Percentiles rank a stretch among this genome's conserved stretches.
Evolutionary conservation across 2,797 vertebrate genomes (phyloP).

Genomic region (Clarias pachynema): DNA sequence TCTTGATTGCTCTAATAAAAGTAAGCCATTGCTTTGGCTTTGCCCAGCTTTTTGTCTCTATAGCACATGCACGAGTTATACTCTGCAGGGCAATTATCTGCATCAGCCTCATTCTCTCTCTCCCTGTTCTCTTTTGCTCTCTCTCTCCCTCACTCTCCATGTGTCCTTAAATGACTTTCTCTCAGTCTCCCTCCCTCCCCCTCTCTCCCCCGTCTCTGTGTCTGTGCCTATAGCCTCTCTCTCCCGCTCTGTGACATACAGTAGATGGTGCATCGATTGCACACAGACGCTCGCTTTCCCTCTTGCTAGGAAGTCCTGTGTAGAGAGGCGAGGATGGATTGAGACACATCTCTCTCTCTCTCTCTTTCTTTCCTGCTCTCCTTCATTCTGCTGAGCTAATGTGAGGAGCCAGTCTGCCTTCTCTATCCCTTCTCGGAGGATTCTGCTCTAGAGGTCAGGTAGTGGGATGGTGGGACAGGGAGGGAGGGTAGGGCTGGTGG

Average conservation of each 20-base stretch:
- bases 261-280: conserved; percentile 81
- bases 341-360: conserved; percentile 51
- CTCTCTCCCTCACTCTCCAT: conserved; percentile 64
- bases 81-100: conserved; percentile 65
- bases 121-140: conserved; percentile 55
- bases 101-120: conserved; percentile 60
- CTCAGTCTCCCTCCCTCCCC: conserved; percentile 63
- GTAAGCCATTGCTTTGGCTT: conserved; percentile 53
- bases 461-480: conserved; percentile 55
- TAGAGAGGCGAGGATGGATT: conserved; percentile 64
- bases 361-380: conserved; percentile 50
- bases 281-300: conserved; percentile 69
- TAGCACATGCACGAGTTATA: conserved; percentile 62
- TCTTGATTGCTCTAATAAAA: conserved; percentile 51
- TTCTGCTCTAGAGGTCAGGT: conserved; percentile 62
- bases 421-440: conserved; percentile 54
- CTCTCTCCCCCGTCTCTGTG: conserved; percentile 67
- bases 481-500: conserved; percentile 47
- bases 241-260: conserved; percentile 66
- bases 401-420: conserved; percentile 54
- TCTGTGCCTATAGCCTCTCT: conserved; percentile 68
- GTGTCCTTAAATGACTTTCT: conserved; percentile 78
- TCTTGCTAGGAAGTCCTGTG: conserved; percentile 65
- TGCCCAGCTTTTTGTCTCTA: conserved; percentile 58
- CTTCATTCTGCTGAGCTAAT: conserved; percentile 56